A percentile compares a stretch with the other conserved stretches of the same genome.
These are phyloP conservation scores for Artemia sinica DNA, from an alignment of 2,888 invertebrate genomes.

Conservation along the genomic window DNA sequence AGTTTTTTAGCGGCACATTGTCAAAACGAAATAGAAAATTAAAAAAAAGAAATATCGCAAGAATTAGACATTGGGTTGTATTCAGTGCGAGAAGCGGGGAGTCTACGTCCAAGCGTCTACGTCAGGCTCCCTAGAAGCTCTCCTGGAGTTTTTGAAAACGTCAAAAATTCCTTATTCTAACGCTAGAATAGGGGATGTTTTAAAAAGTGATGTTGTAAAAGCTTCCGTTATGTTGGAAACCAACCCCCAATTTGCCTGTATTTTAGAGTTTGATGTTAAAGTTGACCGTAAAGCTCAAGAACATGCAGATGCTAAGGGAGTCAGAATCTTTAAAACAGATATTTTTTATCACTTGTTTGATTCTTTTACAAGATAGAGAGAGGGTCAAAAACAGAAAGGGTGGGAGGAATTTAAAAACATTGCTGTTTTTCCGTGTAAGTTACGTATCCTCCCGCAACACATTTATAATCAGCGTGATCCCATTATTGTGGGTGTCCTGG, in stretches of 20 bases:
- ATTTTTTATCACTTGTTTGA: constrained; percentile 99
- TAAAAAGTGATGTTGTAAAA: constrained; percentile 97
- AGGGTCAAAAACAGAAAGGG: constrained; percentile 73
- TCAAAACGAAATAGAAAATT: constrained; percentile 79
- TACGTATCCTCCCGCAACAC: constrained; percentile 58
- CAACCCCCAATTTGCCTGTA: constrained; percentile 87
- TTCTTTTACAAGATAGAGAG: constrained; percentile 79
- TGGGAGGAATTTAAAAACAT: constrained; percentile 88
- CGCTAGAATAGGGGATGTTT: constrained; percentile 96
- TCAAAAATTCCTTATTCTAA: constrained; percentile 96
- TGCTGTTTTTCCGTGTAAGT: constrained; percentile 95
- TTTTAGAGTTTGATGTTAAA: constrained; percentile 98
- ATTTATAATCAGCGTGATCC: constrained; percentile 97
- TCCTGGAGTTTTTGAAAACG: constrained; percentile 72
- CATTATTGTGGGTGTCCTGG: constrained; percentile 85
- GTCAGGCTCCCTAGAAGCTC: constrained; percentile 90
- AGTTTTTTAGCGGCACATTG: constrained; percentile 79
- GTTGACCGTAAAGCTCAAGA: constrained; percentile 96
- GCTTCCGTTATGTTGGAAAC: constrained; percentile 99
- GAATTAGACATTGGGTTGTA: constrained; percentile 71
- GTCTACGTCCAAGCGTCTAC: constrained; percentile 99
- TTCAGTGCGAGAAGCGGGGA: constrained; percentile 75
- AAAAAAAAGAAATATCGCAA: constrained; percentile 72
- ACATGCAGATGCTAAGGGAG: constrained; percentile 77
- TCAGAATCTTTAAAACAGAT: constrained; percentile 93